Conservation (phyloP, 2,797 vertebrate species). For the Falco biarmicus region DNA sequence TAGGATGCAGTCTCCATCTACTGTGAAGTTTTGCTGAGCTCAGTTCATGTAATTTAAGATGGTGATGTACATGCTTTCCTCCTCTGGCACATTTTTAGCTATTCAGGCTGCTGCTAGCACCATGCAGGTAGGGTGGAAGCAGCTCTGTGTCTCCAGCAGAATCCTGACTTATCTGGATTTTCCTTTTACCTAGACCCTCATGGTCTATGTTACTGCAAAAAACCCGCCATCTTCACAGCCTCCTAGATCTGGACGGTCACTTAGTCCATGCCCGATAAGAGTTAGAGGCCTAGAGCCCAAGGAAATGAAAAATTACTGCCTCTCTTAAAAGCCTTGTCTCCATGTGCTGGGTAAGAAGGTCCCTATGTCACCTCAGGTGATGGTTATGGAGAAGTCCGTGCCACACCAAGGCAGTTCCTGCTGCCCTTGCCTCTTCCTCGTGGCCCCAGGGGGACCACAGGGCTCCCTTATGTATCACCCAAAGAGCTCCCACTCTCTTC, state of each 20-base stretch:
- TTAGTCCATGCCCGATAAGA: neutral
- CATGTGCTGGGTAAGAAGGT: neutral
- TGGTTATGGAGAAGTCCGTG: neutral
- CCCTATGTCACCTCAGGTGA: neutral
- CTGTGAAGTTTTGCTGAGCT: constrained; percentile 44
- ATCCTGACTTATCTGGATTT: neutral
- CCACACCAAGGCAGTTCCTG: neutral
- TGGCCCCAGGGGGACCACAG: neutral
- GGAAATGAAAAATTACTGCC: neutral
- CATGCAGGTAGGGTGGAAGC: neutral
- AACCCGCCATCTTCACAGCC: accelerated
- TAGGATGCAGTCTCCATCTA: neutral
- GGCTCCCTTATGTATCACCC: neutral
- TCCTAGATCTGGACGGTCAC: neutral
- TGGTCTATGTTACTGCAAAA: neutral
- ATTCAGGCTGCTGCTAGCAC: neutral
- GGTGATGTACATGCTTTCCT: neutral
- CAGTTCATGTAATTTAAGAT: constrained; percentile 26
- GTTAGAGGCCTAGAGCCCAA: neutral
- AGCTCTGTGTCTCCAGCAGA: neutral
- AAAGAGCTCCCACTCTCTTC: neutral
- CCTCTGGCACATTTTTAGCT: neutral
- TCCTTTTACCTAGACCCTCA: neutral
- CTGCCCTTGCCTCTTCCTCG: neutral
- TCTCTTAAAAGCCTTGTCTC: neutral